Conservation (phyloP, 2,797 vertebrate genomes). For the Alosa sapidissima region DNA sequence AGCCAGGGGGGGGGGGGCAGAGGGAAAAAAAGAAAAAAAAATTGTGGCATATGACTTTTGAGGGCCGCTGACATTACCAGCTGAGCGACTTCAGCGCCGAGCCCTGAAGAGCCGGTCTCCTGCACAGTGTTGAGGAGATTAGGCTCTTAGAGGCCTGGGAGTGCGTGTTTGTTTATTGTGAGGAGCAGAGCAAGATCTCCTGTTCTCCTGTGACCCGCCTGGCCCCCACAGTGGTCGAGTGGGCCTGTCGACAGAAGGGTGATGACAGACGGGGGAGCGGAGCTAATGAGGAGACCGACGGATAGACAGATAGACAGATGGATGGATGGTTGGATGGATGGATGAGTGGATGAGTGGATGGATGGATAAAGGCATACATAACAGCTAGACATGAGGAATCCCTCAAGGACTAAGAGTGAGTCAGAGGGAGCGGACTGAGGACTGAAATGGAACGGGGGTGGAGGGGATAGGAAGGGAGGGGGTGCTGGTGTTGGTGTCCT, state of each 20-base stretch:
- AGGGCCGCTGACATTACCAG: constrained; percentile 38
- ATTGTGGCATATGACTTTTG: constrained; percentile 39
- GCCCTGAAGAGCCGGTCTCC: constrained; percentile 23
- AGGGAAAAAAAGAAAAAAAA: constrained; percentile 29
- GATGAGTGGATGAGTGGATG: constrained; percentile 61
- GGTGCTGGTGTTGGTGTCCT: constrained; percentile 34
- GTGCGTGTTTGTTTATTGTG: constrained; percentile 77
- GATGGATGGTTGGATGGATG: constrained; percentile 65
- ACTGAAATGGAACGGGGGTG: constrained; percentile 43
- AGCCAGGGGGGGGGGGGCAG: constrained; percentile 46
- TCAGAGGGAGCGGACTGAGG: constrained; percentile 25
- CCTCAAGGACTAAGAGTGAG: constrained; percentile 58
- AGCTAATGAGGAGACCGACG: constrained; percentile 37
- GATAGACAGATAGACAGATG: constrained; percentile 22
- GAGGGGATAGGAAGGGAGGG: not conserved
- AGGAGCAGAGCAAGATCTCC: constrained; percentile 56
- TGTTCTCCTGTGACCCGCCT: constrained; percentile 63
- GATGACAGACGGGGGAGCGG: constrained; percentile 75
- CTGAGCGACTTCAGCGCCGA: constrained; percentile 22
- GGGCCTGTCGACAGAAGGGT: constrained; percentile 60
- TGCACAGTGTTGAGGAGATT: constrained; percentile 71
- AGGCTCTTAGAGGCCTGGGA: constrained; percentile 64
- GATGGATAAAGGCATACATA: constrained; percentile 63
- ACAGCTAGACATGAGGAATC: constrained; percentile 67
- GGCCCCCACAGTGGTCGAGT: constrained; percentile 66